Evolutionary conservation across 64 coral and sea anemone genomes (phyloP).

Genomic region (Porites australiensis): DNA sequence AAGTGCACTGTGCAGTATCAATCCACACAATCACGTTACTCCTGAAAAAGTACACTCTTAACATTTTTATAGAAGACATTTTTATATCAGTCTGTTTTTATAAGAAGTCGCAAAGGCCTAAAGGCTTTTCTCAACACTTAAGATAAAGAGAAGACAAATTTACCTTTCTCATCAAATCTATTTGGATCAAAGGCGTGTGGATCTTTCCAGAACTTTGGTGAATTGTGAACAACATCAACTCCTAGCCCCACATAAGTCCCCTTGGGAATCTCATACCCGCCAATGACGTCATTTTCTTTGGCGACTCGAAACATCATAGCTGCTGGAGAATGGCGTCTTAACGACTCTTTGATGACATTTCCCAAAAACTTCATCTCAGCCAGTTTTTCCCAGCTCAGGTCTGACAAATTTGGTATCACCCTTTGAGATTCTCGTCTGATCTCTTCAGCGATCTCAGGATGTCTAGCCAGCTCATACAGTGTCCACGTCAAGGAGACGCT

Average conservation of each 20-base stretch:
- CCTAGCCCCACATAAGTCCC: constrained; percentile 42
- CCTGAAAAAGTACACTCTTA: too few species aligned
- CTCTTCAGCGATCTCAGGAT: constrained; percentile 60
- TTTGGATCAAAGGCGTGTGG: constrained; percentile 69
- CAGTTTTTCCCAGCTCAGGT: constrained; percentile 53
- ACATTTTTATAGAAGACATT: too few species aligned
- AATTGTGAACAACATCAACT: constrained; percentile 46
- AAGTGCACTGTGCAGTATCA: too few species aligned
- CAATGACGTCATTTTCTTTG: constrained; percentile 40
- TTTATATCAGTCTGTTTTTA: too few species aligned
- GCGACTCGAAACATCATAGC: not conserved
- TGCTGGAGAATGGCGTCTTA: constrained; percentile 67
- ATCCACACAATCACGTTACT: too few species aligned
- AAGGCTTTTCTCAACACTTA: not conserved
- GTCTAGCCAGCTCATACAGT: constrained; percentile 69
- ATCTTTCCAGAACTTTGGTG: constrained; percentile 65
- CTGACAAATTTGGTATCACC: constrained; percentile 11
- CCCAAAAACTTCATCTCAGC: constrained; percentile 70
- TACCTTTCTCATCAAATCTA: constrained; percentile 73
- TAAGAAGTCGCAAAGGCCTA: too few species aligned
- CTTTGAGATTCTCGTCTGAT: constrained; percentile 37
- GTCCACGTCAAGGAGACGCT: constrained; percentile 72
- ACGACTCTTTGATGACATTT: constrained; percentile 75
- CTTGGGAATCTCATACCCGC: constrained; percentile 69
- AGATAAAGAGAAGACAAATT: not conserved